Evolutionary conservation across 1,140 invertebrate species (phyloP).

Genomic region (Rhagoletis pomonella): DNA sequence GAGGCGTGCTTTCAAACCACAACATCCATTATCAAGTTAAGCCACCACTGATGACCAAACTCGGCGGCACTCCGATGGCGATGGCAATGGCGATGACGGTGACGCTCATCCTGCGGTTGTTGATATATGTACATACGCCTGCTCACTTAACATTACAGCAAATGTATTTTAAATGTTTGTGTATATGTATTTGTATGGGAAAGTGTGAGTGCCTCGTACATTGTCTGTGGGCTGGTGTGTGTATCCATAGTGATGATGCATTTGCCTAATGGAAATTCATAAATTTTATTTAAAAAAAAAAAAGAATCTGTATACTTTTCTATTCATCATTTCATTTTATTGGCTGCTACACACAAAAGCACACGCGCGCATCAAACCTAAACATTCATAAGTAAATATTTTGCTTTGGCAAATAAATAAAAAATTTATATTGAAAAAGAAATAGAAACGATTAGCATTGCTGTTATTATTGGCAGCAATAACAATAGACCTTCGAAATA

Average conservation of each 20-base stretch:
- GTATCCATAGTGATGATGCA: background rate
- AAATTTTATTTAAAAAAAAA: constrained; percentile 6
- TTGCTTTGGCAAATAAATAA: background rate
- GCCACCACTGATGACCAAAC: background rate
- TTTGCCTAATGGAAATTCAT: constrained; percentile 42
- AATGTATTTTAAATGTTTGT: too few species aligned
- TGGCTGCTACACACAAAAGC: background rate
- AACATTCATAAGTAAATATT: background rate
- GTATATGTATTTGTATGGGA: too few species aligned
- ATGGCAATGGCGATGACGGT: background rate
- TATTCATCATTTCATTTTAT: constrained; percentile 1
- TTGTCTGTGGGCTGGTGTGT: background rate
- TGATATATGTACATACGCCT: background rate
- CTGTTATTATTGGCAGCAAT: constrained; percentile 16
- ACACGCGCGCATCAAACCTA: background rate
- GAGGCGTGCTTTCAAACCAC: background rate
- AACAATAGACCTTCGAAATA: background rate
- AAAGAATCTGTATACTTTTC: constrained; percentile 4
- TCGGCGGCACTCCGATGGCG: too few species aligned
- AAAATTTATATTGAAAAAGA: background rate
- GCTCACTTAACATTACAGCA: too few species aligned
- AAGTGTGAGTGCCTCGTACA: background rate
- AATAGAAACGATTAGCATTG: background rate
- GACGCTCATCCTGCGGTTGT: background rate
- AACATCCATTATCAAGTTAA: constrained; percentile 16